These are phyloP conservation scores for Symphodus melops DNA, from an alignment of 2,113 vertebrate species.

Conservation along the genomic window DNA sequence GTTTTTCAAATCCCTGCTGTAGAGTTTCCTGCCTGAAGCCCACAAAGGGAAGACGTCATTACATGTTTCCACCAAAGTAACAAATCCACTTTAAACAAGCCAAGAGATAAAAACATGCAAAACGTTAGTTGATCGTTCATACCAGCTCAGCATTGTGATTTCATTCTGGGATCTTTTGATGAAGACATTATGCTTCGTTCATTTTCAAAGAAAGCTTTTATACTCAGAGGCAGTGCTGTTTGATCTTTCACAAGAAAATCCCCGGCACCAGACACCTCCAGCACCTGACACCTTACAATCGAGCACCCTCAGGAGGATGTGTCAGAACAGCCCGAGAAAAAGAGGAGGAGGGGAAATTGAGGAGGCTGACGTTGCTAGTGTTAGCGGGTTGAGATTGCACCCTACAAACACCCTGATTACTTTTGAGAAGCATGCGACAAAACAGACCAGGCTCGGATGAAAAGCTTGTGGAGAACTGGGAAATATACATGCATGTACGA, in stretches of 20 bases:
- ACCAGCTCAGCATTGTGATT: background rate
- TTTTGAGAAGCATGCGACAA: slow-evolving; percentile 26
- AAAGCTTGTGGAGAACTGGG: background rate
- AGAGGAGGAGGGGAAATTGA: slow-evolving; percentile 8
- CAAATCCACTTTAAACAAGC: background rate
- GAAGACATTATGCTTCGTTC: slow-evolving; percentile 28
- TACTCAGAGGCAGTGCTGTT: background rate
- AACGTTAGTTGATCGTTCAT: background rate
- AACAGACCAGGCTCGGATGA: background rate
- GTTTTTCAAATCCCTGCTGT: background rate
- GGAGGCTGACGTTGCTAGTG: slow-evolving; percentile 6
- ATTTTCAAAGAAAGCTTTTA: slow-evolving; percentile 24
- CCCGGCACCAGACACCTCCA: slow-evolving; percentile 17
- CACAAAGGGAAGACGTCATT: background rate
- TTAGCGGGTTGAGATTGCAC: slow-evolving; percentile 20
- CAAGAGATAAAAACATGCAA: background rate
- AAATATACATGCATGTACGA: background rate
- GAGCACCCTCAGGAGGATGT: slow-evolving; percentile 25
- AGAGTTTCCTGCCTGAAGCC: background rate
- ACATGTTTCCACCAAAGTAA: background rate
- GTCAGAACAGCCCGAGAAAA: slow-evolving; percentile 22
- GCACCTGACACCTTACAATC: slow-evolving; percentile 7
- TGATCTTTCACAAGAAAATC: slow-evolving; percentile 23
- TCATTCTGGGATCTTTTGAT: slow-evolving; percentile 3
- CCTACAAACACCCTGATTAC: slow-evolving; percentile 26